These are phyloP conservation scores for Pandemis heparana DNA, from an alignment of 2,888 invertebrate genomes.

Conservation along the genomic window DNA sequence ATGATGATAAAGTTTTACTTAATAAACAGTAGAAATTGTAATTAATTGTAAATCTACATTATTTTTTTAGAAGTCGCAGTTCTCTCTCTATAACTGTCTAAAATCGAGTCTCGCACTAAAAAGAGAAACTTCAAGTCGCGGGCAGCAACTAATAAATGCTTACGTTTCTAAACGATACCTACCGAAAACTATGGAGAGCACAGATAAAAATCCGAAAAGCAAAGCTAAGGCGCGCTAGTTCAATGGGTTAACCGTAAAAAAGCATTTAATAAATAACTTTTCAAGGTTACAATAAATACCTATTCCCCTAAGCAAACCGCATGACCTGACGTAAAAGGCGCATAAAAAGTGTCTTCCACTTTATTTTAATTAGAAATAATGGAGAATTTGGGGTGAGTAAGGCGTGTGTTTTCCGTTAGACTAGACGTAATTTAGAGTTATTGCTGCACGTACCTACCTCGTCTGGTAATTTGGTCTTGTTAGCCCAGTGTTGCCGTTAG, in stretches of 20 bases:
- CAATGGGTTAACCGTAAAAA: not conserved
- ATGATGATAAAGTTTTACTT: no score
- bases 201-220: not conserved
- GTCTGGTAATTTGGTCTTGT: constrained; percentile 6
- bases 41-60: no score
- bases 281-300: not conserved
- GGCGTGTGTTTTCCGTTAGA: constrained; percentile 12
- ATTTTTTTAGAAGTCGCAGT: no score
- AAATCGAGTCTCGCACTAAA: no score
- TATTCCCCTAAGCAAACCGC: not conserved
- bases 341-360: constrained; percentile 12
- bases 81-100: no score
- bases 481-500: no score
- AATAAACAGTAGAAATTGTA: no score
- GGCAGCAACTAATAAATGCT: no score
- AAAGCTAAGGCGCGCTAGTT: not conserved
- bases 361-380: constrained; percentile 37
- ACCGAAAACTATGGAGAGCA: no score
- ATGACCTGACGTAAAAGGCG: not conserved
- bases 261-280: not conserved
- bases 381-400: constrained; percentile 26
- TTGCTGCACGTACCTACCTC: constrained; percentile 19
- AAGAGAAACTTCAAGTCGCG: no score
- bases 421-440: constrained; percentile 36
- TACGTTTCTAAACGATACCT: no score